phyloP scores from a whole-genome alignment of 1,140 invertebrate genomes.

The Daktulosphaira vitifoliae region DNA sequence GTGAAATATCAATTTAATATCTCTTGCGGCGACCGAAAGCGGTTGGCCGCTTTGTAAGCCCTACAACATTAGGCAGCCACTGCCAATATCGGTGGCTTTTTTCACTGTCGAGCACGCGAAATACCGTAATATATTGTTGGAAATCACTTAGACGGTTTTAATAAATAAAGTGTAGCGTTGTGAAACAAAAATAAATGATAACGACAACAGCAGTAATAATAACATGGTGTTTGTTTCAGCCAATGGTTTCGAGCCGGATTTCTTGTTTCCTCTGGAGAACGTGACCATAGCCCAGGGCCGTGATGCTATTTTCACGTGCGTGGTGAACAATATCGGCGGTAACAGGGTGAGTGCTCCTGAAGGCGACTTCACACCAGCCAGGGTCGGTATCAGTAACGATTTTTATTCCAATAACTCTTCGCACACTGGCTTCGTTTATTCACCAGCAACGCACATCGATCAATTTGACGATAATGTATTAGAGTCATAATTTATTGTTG shows the following conservation, averaged over 20 bases:
- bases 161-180: too few species aligned
- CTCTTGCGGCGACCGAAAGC: too few species aligned
- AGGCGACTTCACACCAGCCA: conserved; percentile 51
- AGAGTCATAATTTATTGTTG: too few species aligned
- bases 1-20: too few species aligned
- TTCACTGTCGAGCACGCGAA: neutral
- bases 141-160: too few species aligned
- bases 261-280: conserved; percentile 74
- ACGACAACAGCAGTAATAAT: neutral
- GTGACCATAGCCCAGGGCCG: conserved; percentile 76
- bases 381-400: conserved; percentile 36
- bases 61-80: too few species aligned
- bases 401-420: conserved; percentile 9
- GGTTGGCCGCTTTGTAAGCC: too few species aligned
- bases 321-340: conserved; percentile 82
- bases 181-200: neutral
- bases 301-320: conserved; percentile 80
- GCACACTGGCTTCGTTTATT: conserved; percentile 29
- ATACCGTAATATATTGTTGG: too few species aligned
- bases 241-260: conserved; percentile 69
- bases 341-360: conserved; percentile 75
- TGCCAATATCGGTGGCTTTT: neutral
- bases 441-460: conserved; percentile 16
- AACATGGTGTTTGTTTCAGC: conserved; percentile 43
- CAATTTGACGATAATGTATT: too few species aligned